These are phyloP conservation scores for Charaxes varanes DNA, from an alignment of 1,140 invertebrate species.

Conservation along the genomic window DNA sequence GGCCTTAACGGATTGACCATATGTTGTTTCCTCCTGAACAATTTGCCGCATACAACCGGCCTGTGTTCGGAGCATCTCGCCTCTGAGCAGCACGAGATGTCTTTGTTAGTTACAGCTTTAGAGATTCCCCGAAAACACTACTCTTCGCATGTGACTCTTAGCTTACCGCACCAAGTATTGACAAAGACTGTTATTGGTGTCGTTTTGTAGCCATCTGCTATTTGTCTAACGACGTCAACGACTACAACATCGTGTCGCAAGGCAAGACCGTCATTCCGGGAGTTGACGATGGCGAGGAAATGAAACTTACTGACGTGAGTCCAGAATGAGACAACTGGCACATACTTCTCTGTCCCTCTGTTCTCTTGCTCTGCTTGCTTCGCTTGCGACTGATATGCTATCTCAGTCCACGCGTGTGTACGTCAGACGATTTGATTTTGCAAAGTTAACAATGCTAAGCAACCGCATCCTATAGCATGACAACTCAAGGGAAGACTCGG, in stretches of 20 bases:
- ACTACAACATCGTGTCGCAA: slow-evolving; percentile 96
- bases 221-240: slow-evolving; percentile 88
- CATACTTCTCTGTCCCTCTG: slow-evolving; percentile 32
- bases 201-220: slow-evolving; percentile 56
- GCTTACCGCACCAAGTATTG: slow-evolving; percentile 40
- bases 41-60: slow-evolving; percentile 39
- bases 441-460: slow-evolving; percentile 88
- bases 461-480: slow-evolving; percentile 90
- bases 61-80: slow-evolving; percentile 28
- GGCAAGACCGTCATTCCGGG: slow-evolving; percentile 95
- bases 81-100: slow-evolving; percentile 32
- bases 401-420: slow-evolving; percentile 48
- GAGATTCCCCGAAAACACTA: slow-evolving; percentile 8
- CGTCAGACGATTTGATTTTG: slow-evolving; percentile 65
- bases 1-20: slow-evolving; percentile 34
- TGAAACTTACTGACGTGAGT: slow-evolving; percentile 93
- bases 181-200: slow-evolving; percentile 63
- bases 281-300: slow-evolving; percentile 97
- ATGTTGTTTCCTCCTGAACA: slow-evolving; percentile 28
- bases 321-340: slow-evolving; percentile 61
- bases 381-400: slow-evolving; percentile 41
- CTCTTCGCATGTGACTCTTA: no score
- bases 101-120: slow-evolving; percentile 15
- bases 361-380: slow-evolving; percentile 48
- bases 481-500: slow-evolving; percentile 93